Evolutionary conservation across 1,140 invertebrate genomes (phyloP).

Genomic region (Diabrotica virgifera): DNA sequence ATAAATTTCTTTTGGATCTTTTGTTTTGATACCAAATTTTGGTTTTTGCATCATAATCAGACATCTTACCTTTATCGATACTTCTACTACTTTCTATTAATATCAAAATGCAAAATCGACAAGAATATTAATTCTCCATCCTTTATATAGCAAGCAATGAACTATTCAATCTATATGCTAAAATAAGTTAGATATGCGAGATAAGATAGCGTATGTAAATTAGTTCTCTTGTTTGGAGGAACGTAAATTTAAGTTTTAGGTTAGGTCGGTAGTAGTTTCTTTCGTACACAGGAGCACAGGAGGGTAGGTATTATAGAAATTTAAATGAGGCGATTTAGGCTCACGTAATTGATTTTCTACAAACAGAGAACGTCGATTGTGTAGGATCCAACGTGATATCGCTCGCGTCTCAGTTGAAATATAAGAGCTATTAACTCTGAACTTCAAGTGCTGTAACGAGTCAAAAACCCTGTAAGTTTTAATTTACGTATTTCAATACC

Average conservation of each 20-base stretch:
- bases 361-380: not conserved
- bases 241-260: slow-evolving; percentile 5
- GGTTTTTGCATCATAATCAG: too few relatives aligned
- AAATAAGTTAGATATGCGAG: slow-evolving; percentile 14
- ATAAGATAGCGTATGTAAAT: slow-evolving; percentile 10
- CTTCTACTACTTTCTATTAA: too few relatives aligned
- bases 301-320: not conserved
- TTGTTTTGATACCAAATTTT: too few relatives aligned
- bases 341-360: not conserved
- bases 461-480: too few relatives aligned
- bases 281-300: not conserved
- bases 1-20: too few relatives aligned
- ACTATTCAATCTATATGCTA: slow-evolving; percentile 15
- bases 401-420: too few relatives aligned
- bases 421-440: too few relatives aligned
- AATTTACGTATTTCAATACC: too few relatives aligned
- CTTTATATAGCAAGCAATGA: slow-evolving; percentile 8
- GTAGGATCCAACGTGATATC: too few relatives aligned
- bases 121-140: slow-evolving; percentile 7
- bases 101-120: not conserved
- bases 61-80: too few relatives aligned
- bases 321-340: not conserved
- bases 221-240: slow-evolving; percentile 6
- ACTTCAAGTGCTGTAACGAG: too few relatives aligned
- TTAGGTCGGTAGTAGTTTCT: not conserved